These are phyloP conservation scores for Heptranchias perlo DNA, from an alignment of 2,113 vertebrate species.

Conservation along the genomic window DNA sequence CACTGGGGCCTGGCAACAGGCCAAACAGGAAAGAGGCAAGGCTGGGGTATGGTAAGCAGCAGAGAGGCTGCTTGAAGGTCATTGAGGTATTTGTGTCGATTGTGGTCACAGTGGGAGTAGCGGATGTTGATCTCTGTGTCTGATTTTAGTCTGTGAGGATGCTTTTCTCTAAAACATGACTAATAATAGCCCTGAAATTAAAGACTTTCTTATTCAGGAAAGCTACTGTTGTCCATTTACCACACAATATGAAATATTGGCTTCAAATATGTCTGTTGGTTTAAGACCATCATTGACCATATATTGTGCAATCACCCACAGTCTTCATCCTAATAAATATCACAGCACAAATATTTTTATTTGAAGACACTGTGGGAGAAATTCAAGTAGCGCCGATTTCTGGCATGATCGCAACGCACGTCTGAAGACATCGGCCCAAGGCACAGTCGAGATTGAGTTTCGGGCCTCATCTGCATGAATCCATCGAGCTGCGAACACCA, in stretches of 20 bases:
- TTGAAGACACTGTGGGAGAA: not conserved
- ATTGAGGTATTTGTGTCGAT: not conserved
- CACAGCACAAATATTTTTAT: not conserved
- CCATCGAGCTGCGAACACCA: not conserved
- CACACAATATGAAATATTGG: not conserved
- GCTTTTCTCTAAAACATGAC: not conserved
- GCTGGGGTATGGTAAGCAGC: not conserved
- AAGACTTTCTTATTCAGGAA: not conserved
- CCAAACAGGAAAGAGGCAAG: not conserved
- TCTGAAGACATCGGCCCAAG: too few relatives aligned
- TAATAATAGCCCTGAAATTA: not conserved
- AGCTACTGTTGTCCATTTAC: not conserved
- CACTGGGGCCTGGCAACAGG: not conserved
- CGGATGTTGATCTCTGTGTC: not conserved
- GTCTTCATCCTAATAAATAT: not conserved
- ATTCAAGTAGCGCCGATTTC: not conserved
- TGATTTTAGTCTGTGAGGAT: not conserved
- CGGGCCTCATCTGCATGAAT: not conserved
- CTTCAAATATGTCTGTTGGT: not conserved
- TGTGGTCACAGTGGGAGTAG: not conserved
- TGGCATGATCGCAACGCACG: not conserved
- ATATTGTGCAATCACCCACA: not conserved
- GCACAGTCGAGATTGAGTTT: too few relatives aligned
- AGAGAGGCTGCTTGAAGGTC: not conserved
- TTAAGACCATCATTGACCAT: not conserved